These are phyloP conservation scores for Ladona fulva DNA, from an alignment of 1,140 invertebrate species.

Conservation along the genomic window DNA sequence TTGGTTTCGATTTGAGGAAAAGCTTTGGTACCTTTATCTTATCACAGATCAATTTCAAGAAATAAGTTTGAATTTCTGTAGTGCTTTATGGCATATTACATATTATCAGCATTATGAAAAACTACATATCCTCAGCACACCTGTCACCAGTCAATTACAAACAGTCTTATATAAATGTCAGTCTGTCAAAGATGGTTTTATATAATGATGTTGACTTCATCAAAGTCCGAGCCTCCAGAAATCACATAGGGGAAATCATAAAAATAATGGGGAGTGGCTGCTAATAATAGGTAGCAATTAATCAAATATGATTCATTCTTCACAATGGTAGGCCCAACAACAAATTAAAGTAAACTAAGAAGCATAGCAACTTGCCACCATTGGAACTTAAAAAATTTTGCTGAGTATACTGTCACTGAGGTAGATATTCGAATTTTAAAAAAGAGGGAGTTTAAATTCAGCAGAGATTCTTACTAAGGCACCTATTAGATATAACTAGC, in stretches of 20 bases:
- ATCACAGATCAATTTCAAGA: slow-evolving; percentile 1
- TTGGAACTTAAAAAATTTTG: not conserved
- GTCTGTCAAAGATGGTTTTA: not conserved
- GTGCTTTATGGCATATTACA: slow-evolving; percentile 1
- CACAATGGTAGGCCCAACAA: not conserved
- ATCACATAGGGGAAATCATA: too few relatives aligned
- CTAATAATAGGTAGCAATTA: not conserved
- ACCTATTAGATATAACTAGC: not conserved
- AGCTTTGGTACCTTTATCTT: not conserved
- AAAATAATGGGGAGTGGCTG: not conserved
- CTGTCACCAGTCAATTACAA: not conserved
- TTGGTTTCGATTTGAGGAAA: not conserved
- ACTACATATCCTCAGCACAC: not conserved
- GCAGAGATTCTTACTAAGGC: not conserved
- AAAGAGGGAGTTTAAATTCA: not conserved
- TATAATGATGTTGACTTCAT: too few relatives aligned
- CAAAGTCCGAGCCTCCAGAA: too few relatives aligned
- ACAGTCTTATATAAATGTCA: not conserved
- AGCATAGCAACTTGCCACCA: not conserved
- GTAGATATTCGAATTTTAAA: not conserved
- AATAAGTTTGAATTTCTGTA: not conserved
- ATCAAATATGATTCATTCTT: too few relatives aligned
- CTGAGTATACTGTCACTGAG: not conserved
- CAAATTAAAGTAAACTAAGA: not conserved
- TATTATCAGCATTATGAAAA: not conserved